Conservation (phyloP, 2,888 invertebrate species). For the Hermaeophaga mercurialis region DNA sequence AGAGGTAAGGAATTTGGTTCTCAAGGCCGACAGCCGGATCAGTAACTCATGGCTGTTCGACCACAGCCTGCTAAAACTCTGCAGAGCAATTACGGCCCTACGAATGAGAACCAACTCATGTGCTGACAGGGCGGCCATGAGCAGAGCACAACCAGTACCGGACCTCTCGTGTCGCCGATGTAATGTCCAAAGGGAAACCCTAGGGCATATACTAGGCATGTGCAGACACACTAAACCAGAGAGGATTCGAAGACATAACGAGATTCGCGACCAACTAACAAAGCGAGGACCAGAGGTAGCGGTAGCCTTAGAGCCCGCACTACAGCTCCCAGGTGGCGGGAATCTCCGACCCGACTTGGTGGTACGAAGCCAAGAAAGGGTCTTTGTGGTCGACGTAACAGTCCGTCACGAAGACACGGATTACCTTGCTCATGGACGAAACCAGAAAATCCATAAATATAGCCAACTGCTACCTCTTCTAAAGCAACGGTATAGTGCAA, state of each 20-base stretch:
- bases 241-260: conserved; percentile 40
- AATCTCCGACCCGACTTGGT: conserved; percentile 44
- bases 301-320: conserved; percentile 32
- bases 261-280: conserved; percentile 33
- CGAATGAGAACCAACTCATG: conserved; percentile 44
- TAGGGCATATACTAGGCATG: conserved; percentile 44
- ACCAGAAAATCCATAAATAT: conserved; percentile 43
- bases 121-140: conserved; percentile 40
- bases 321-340: conserved; percentile 29
- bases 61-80: too few relatives aligned
- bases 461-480: conserved; percentile 35
- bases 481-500: conserved; percentile 22
- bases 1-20: too few relatives aligned
- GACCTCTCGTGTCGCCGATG: conserved; percentile 45
- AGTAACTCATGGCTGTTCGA: too few relatives aligned
- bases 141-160: conserved; percentile 37
- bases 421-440: conserved; percentile 1
- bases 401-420: conserved; percentile 38
- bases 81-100: conserved; percentile 39
- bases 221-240: conserved; percentile 39
- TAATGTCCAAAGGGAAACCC: conserved; percentile 42
- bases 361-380: conserved; percentile 37
- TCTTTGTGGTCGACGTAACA: conserved; percentile 45
- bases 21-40: too few relatives aligned
- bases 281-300: conserved; percentile 30